Base-by-base conservation (phyloP, 2,113 vertebrate species). In the Scytalopus superciliaris region DNA sequence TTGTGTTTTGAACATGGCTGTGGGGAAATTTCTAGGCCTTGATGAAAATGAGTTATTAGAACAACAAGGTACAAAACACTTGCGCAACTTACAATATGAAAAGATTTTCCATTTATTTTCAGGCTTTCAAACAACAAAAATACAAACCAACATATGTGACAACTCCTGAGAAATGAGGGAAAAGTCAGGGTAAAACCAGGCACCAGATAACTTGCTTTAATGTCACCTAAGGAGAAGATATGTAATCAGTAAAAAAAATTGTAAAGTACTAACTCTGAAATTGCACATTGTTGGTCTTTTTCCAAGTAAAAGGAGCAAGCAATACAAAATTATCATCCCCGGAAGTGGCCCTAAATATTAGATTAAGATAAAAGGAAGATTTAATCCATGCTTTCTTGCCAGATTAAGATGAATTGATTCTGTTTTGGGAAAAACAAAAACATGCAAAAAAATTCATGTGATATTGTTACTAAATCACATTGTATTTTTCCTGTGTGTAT, bases 81-180 rank as follows among this genome's bases (percentile, higher is more conserved):
- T 44, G 6, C 27, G 19, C 7, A 75, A 19, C 5, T 5, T 28
- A 66, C 4, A 35, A 19, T 35, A 14, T 1, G 2, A 70, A 94
- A 49, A 35, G 52, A 53, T 45, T 87, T 83, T 28, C 10, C 25
- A 31, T 57, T 28, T 49, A 28, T 70, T 50, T 85, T 67, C 12
- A 24, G 24, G 12, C 13, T 84, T 8, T 78, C 12, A 52, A 16
- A 37, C 44, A 10, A 60, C 47, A 70, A 40, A 94, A 50, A 25
- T 25, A 63, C 24, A 78, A 79, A 35, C 0, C 19, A 62, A 44
- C 0, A 0, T n/a, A 78, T 27, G 9, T 56, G 27, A 27, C 31
- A 83, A 6, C 12, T 64, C 52, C 49, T 60, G 18, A 80, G 12
- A 73, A 86, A 73, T 18, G 0, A 73, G 7, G 8, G n/a, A 56